Evolutionary conservation across 1,140 invertebrate genomes (phyloP).

Genomic region (Apis florea): DNA sequence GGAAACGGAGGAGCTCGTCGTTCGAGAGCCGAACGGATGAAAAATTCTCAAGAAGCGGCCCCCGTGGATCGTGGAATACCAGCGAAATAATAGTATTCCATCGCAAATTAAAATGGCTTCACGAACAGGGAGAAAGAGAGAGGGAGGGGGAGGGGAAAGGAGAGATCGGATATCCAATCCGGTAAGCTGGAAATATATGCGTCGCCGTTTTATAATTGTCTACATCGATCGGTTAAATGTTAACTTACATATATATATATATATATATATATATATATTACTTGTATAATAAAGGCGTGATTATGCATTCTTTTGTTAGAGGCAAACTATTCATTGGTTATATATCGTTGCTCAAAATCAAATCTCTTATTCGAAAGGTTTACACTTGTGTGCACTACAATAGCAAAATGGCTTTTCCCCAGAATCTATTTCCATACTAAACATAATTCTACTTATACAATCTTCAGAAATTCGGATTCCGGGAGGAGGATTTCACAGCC

Average conservation of each 20-base stretch:
- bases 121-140: neutral
- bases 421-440: constrained; percentile 11
- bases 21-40: constrained; percentile 45
- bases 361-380: neutral
- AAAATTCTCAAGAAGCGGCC: constrained; percentile 42
- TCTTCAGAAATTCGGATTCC: constrained; percentile 12
- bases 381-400: constrained; percentile 2
- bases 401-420: neutral
- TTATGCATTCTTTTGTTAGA: neutral
- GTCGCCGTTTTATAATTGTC: neutral
- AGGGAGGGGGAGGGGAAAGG: neutral
- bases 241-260: neutral
- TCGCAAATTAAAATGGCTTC: constrained; percentile 46
- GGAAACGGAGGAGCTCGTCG: constrained; percentile 29
- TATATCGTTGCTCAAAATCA: neutral
- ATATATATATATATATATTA: too few relatives aligned
- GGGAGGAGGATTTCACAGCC: neutral
- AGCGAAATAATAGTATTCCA: constrained; percentile 46
- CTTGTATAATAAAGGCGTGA: too few relatives aligned
- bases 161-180: neutral
- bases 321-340: neutral
- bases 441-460: constrained; percentile 14
- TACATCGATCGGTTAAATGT: neutral
- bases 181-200: constrained; percentile 4
- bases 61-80: constrained; percentile 24